Base-by-base conservation (phyloP, 2,797 vertebrate genomes). In the Acanthiza pusilla region DNA sequence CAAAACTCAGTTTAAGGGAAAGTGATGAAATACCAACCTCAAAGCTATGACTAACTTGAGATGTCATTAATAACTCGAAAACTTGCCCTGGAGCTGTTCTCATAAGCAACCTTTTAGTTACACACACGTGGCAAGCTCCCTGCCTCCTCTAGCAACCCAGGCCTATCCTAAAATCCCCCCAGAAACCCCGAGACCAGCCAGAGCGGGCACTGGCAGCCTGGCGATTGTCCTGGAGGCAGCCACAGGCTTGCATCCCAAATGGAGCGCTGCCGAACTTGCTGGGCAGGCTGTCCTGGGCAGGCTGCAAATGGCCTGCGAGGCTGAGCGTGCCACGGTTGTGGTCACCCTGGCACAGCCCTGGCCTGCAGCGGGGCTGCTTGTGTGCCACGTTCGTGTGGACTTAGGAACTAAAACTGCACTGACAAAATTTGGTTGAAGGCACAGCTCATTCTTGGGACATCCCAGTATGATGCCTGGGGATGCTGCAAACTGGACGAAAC, bases 171-270 rank as follows among this genome's bases (percentile, higher is more conserved):
- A 65, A 85, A 53, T 17, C 5, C 38, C 16, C 20, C 15, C 14
- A 57, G 72, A 51, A 72, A 40, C 18, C 32, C 26, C 0, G 1
- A 38, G 61, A 25, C 13, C 25, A 70, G 80, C 3, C 72, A 3
- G 38, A 57, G 17, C 0, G 0, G 67, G 75, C 85, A 25, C 3
- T 0, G 2, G 51, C 58, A 72, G 38, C 40, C 91, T 36, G 76
- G 48, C 3, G 2, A 47, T 51, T 2, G 43, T 61, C 43, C 48
- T 25, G 48, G 48, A 19, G 13, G 16, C 23, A 71, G 57, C 47
- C 43, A 0, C 3, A 1, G 67, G 38, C 63, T 55, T 2, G 25
- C 18, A 5, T 3, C 40, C 63, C 85, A 45, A 13, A 3, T 0
- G 55, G 19, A 2, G 8, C 3, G 1, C 3, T 23, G 88, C 63